These are phyloP conservation scores for Mimumesa dahlbomi DNA, from an alignment of 2,888 invertebrate species.

Conservation along the genomic window DNA sequence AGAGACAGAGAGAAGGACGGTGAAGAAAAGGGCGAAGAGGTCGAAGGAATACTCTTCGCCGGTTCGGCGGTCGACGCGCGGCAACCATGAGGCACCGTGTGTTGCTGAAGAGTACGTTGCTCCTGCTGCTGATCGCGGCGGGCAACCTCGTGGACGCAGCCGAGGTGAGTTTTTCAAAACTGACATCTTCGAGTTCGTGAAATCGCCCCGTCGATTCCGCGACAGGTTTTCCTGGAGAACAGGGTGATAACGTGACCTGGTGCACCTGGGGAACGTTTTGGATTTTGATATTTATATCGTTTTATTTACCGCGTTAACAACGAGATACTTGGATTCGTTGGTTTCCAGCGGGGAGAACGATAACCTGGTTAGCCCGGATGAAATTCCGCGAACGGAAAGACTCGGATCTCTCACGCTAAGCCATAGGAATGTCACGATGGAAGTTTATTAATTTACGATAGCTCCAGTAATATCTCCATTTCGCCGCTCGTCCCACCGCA, in stretches of 20 bases:
- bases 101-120: slow-evolving; percentile 61
- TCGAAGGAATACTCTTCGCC: slow-evolving; percentile 43
- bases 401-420: neutral
- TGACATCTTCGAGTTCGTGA: neutral
- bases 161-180: slow-evolving; percentile 62
- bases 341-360: no score
- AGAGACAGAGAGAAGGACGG: slow-evolving; percentile 1
- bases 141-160: slow-evolving; percentile 46
- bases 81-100: slow-evolving; percentile 54
- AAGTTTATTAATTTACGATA: neutral
- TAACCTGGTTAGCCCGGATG: no score
- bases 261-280: no score
- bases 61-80: slow-evolving; percentile 18
- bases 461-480: no score
- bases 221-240: no score
- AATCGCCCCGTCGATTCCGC: no score
- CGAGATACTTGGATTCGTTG: no score
- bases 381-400: no score
- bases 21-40: slow-evolving; percentile 44
- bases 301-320: no score
- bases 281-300: no score
- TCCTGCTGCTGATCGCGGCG: slow-evolving; percentile 56
- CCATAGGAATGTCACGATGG: neutral
- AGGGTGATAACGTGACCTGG: no score
- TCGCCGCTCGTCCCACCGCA: no score